These are phyloP conservation scores for Amniataba percoides DNA, from an alignment of 2,797 vertebrate species.

Conservation along the genomic window DNA sequence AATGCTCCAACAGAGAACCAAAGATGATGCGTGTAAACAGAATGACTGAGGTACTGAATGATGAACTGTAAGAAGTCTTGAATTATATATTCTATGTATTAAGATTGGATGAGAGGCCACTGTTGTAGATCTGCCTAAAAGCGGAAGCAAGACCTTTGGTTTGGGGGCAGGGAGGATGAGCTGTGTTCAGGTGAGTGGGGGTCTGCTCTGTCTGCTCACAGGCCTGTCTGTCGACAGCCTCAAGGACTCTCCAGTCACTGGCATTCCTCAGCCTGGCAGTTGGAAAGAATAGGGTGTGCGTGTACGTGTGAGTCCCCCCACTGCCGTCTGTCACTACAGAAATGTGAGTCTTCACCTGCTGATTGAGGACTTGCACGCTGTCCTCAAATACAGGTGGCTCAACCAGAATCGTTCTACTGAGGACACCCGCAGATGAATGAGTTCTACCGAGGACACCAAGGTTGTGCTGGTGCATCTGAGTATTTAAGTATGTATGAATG, in stretches of 20 bases:
- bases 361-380: conserved; percentile 58
- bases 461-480: not conserved
- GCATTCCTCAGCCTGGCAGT: conserved; percentile 74
- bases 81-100: not conserved
- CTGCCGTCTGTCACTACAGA: conserved; percentile 55
- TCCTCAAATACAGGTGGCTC: conserved; percentile 23
- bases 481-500: not conserved
- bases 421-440: no score
- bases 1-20: conserved; percentile 28
- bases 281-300: conserved; percentile 40
- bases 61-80: conserved; percentile 9
- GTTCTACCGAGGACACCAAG: not conserved
- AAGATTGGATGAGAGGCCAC: conserved; percentile 13
- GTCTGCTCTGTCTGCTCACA: conserved; percentile 58
- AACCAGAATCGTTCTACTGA: not conserved
- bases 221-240: conserved; percentile 71
- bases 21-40: conserved; percentile 19
- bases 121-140: conserved; percentile 34
- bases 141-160: conserved; percentile 31
- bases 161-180: conserved; percentile 46
- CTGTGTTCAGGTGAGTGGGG: conserved; percentile 65
- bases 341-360: conserved; percentile 49
- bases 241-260: conserved; percentile 76
- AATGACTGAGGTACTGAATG: not conserved
- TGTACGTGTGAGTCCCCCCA: conserved; percentile 27